These are phyloP conservation scores for Labeo calbasu DNA, from an alignment of 2,797 vertebrate genomes.

Conservation along the genomic window DNA sequence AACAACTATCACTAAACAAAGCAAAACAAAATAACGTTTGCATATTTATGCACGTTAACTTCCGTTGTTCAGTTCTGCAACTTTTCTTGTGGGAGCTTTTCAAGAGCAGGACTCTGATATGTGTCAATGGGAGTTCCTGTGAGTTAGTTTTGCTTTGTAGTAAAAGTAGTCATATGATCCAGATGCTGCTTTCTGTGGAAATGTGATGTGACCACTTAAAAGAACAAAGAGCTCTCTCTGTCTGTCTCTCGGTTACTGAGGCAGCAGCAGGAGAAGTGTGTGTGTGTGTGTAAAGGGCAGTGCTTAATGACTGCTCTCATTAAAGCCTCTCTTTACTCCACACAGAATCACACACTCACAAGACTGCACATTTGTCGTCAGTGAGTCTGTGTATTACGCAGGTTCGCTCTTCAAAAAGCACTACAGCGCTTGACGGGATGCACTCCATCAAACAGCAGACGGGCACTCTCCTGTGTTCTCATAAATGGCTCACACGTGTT, in stretches of 20 bases:
- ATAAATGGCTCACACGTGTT: neutral
- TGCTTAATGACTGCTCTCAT: conserved; percentile 25
- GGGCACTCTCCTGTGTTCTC: neutral
- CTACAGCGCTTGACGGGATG: conserved; percentile 32
- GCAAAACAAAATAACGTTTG: no score
- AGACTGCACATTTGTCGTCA: conserved; percentile 43
- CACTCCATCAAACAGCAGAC: neutral
- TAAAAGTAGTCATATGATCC: conserved; percentile 41
- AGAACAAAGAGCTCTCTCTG: conserved; percentile 31
- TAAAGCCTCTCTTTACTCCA: conserved; percentile 26
- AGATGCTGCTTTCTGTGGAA: conserved; percentile 30
- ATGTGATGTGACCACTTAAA: conserved; percentile 29
- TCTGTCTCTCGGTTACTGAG: conserved; percentile 12
- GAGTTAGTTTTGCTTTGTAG: conserved; percentile 23
- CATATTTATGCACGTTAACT: neutral
- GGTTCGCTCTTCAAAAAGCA: conserved; percentile 40
- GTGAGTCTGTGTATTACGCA: conserved; percentile 40
- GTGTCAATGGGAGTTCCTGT: conserved; percentile 2
- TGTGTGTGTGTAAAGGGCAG: conserved; percentile 26
- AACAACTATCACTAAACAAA: no score
- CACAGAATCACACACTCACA: conserved; percentile 38
- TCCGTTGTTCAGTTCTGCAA: neutral
- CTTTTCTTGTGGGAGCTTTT: neutral
- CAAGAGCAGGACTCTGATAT: neutral
- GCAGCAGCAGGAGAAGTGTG: conserved; percentile 4